Evolutionary conservation across 2,888 invertebrate genomes (phyloP), one percentile per base, ranked within the genome.

Genomic region (Stenodera caucasica): DNA sequence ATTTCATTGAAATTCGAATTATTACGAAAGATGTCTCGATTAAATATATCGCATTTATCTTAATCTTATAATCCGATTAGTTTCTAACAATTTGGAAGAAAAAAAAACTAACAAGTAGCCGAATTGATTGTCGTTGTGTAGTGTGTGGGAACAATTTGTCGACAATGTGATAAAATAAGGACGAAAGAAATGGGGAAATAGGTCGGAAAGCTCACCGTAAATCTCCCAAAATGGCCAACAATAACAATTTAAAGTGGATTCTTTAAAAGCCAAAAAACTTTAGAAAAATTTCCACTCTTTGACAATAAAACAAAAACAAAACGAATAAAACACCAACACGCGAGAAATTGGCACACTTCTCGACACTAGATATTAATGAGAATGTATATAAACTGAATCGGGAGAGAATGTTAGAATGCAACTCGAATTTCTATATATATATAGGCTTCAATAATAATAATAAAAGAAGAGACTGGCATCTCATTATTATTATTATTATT

Each of bases 121-220:
- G n/a, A n/a, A n/a, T n/a, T n/a, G n/a, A n/a, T n/a, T n/a, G n/a
- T n/a, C n/a, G n/a, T n/a, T n/a, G n/a, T n/a, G n/a, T n/a, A n/a
- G n/a, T n/a, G n/a, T n/a, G n/a, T n/a, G 5, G 26, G 5, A 26
- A 26, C 26, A 5, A 26, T 5, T 5, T 26, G 26, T 4, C 5
- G 26, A 26, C 5, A 26, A 26, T 26, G 5, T 26, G 26, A 26
- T 26, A 26, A 45, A 40, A 55, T 45, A 32, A 23, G 45, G 49
- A 23, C 15, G 9, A n/a, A 26, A 35, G 51, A 57, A 57, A 57
- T 37, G 37, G 23, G 23, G 18, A 45, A 45, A 45, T 45, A 45
- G 58, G 58, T 49, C 54, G 54, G 54, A 53, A 49, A 49, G 54
- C 58, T 58, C 54, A 58, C 58, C 50, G 21, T n/a, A 23, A 58